phyloP scores from a whole-genome alignment of 1,140 invertebrate genomes.

The Chironomus tepperi region DNA sequence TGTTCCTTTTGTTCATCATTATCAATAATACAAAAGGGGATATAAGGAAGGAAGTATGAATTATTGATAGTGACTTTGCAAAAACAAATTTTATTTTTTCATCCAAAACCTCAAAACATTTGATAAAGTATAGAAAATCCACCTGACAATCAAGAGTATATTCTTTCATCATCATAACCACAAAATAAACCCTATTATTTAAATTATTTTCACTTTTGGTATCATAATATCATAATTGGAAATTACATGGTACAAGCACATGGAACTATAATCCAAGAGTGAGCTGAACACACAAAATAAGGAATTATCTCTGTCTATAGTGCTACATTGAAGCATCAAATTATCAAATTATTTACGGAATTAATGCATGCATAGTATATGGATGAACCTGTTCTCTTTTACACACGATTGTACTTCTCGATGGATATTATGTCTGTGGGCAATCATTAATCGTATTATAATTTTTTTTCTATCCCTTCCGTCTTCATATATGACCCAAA shows the following conservation, averaged over 20 bases:
- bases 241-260: background rate
- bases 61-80: too few relatives aligned
- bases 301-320: background rate
- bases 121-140: too few relatives aligned
- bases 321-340: background rate
- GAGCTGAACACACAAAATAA: too few relatives aligned
- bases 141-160: background rate
- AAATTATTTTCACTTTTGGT: background rate
- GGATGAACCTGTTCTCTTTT: too few relatives aligned
- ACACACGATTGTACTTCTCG: too few relatives aligned
- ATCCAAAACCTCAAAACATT: too few relatives aligned
- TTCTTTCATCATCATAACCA: background rate
- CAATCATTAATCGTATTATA: background rate
- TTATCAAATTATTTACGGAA: background rate
- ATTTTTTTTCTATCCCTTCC: background rate
- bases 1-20: too few relatives aligned
- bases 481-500: too few relatives aligned
- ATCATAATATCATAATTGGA: background rate
- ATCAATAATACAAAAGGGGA: too few relatives aligned
- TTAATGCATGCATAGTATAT: background rate
- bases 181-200: background rate
- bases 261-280: constrained; percentile 4
- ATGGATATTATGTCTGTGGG: background rate
- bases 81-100: too few relatives aligned
- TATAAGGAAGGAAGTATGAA: too few relatives aligned